Percentiles rank a stretch among this genome's conserved stretches.
Conservation (phyloP, 1,140 invertebrate species). For the Chymomyza costata region DNA sequence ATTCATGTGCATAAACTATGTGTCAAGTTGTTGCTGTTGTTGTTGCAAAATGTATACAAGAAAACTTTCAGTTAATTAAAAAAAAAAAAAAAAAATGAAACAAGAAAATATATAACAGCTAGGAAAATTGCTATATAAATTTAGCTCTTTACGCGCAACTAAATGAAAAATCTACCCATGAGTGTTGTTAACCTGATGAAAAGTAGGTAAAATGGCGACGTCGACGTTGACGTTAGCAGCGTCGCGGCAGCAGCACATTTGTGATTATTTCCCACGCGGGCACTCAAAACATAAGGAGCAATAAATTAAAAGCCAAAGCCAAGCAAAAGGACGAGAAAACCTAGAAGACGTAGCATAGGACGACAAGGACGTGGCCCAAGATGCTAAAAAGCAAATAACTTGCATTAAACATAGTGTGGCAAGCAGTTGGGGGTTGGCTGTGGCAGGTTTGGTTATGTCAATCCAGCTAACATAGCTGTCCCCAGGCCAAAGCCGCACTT, state of each 20-base stretch:
- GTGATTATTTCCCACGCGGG: constrained; percentile 71
- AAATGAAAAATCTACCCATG: constrained; percentile 72
- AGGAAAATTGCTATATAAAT: constrained; percentile 56
- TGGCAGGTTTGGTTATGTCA: background rate
- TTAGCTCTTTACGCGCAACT: constrained; percentile 48
- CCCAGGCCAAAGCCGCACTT: constrained; percentile 41
- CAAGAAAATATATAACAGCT: constrained; percentile 3
- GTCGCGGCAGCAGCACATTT: constrained; percentile 52
- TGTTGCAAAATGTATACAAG: constrained; percentile 26
- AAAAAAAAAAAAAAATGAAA: constrained; percentile 22
- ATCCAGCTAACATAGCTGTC: too few species aligned
- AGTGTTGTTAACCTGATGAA: constrained; percentile 72
- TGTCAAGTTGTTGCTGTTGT: constrained; percentile 23
- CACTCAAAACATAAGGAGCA: constrained; percentile 72
- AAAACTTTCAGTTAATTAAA: constrained; percentile 70
- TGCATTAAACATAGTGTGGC: too few species aligned
- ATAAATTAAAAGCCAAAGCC: constrained; percentile 64
- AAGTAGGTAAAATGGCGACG: constrained; percentile 51
- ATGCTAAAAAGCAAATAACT: constrained; percentile 39
- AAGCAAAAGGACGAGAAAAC: constrained; percentile 21
- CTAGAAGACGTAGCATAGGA: background rate
- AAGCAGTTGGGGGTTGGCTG: background rate
- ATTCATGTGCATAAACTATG: too few species aligned
- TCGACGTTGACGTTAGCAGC: constrained; percentile 12
- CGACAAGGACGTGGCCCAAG: constrained; percentile 30